Evolutionary conservation across 2,797 vertebrate species (phyloP).

Genomic region (Lithobates sylvaticus): DNA sequence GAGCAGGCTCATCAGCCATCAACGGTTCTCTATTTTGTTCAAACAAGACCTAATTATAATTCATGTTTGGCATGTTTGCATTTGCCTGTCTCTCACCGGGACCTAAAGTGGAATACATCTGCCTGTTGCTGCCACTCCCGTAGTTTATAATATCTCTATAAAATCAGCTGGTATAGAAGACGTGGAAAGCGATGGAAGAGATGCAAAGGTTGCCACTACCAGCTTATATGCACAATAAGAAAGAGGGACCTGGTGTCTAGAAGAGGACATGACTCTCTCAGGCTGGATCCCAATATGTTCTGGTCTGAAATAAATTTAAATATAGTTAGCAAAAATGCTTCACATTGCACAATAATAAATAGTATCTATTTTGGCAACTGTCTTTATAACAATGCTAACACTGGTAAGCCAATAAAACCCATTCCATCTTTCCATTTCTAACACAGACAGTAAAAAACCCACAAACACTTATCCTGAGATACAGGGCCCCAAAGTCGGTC

Average conservation of each 20-base stretch:
- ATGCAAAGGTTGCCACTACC: too few relatives aligned
- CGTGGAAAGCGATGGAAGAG: not conserved
- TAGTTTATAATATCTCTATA: not conserved
- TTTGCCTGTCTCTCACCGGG: conserved; percentile 14
- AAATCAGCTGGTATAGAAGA: conserved; percentile 1
- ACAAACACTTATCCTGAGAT: too few relatives aligned
- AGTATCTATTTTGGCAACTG: not conserved
- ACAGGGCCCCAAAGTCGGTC: too few relatives aligned
- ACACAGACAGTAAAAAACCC: not conserved
- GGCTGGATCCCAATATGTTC: not conserved
- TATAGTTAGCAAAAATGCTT: not conserved
- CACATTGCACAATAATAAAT: not conserved
- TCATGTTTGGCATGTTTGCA: conserved; percentile 40
- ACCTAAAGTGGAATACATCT: conserved; percentile 29
- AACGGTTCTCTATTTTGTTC: conserved; percentile 35
- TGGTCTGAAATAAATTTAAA: not conserved
- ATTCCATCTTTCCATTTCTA: not conserved
- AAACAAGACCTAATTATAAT: conserved; percentile 52
- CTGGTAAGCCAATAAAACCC: not conserved
- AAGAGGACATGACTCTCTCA: not conserved
- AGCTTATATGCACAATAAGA: not conserved
- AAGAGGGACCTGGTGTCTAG: not conserved
- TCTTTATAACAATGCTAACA: not conserved
- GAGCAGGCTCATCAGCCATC: conserved; percentile 1
- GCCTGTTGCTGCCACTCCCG: not conserved